Base-by-base conservation (phyloP, 2,113 vertebrate genomes). In the Heterochromis multidens region DNA sequence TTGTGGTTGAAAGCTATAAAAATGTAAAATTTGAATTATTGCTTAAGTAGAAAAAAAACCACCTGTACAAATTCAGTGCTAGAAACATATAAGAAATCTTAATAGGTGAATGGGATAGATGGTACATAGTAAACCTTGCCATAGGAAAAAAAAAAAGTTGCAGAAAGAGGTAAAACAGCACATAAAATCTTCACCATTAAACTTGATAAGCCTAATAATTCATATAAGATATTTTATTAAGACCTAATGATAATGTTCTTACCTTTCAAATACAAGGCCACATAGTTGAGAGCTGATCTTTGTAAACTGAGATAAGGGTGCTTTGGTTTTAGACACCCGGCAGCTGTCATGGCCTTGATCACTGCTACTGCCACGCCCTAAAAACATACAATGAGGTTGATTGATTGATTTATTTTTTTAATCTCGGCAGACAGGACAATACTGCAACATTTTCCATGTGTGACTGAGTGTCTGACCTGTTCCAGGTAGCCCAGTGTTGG, bases 181-280 rank as follows among this genome's bases (percentile, higher is more conserved):
- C 16, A 2, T 40, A 19, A 79, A 27, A 35, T 77, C 10, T 16
- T 74, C 33, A 77, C 14, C 8, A 56, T 11, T 4, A 56, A 33
- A 3, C 1, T 60, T 35, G 27, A 29, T 49, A 7, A 63, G 58
- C 37, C 23, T 43, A 54, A 57, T 27, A 63, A 27, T 56, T 58
- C 25, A 3, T 5, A 46, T 27, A 54, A 63, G 3, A 12, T 61
- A 56, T 70, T 46, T n/a, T 12, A 23, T 40, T 67, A 79, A 70
- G 29, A 37, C 14, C 27, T 40, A 10, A 12, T 14, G 14, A 56
- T 19, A 56, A 21, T 19, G 0, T 54, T 17, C 81, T 80, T 96
- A 99, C 99, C 98, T 98, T 99, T 99, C 79, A 99, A 95, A 92
- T 99, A 97, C 88, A 96, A 96, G 10, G 97, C 97, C 43, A 99